Evolutionary conservation across 1,140 invertebrate genomes (phyloP), one percentile per base, ranked within the genome.

Genomic region (Gryon sp.): DNA sequence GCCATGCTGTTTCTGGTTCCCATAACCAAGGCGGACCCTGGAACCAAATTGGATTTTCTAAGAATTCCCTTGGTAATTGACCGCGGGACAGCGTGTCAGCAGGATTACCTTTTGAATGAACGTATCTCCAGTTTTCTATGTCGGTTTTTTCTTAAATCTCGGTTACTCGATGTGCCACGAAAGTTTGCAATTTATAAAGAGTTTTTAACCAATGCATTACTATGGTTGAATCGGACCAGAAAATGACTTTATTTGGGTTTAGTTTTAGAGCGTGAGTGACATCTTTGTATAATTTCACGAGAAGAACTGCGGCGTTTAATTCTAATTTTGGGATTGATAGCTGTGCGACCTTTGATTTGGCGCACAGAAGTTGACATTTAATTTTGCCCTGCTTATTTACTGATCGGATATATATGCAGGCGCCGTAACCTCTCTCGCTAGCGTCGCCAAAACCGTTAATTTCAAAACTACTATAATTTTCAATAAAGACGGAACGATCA

Each of bases 311-410:
- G 7, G 72, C 86, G 20, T 69, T 81, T 4, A 89, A 66, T 75
- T 89, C 88, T 34, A 88, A 59, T 46, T 85, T 20, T 0, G 87
- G 86, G n/a, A 89, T 53, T 66, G 86, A 83, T 5, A 83, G 20
- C 1, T 86, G 87, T 2, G 86, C 74, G 0, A 88, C 82, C 55
- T 80, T 53, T 7, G 72, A 57, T 63, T 87, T 88, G 0, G 85
- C 20, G 16, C 66, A 55, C 9, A 86, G 2, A 9, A 86, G 38
- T 9, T 52, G 19, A 59, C 5, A 20, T 9, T 15, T 1, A 1
- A 16, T 19, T 2, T 32, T 11, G 4, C 36, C 34, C 1, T 41
- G 30, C 14, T 53, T 24, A 30, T 68, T 41, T 1, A 26, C 62
- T 5, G 76, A 43, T 20, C 81, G 14, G 20, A 82, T 9, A 40